A percentile compares a stretch with the other conserved stretches of the same genome.
These are phyloP conservation scores for Hapalemur alaotrensis DNA, from an alignment of 2,797 vertebrate species.

Conservation along the genomic window DNA sequence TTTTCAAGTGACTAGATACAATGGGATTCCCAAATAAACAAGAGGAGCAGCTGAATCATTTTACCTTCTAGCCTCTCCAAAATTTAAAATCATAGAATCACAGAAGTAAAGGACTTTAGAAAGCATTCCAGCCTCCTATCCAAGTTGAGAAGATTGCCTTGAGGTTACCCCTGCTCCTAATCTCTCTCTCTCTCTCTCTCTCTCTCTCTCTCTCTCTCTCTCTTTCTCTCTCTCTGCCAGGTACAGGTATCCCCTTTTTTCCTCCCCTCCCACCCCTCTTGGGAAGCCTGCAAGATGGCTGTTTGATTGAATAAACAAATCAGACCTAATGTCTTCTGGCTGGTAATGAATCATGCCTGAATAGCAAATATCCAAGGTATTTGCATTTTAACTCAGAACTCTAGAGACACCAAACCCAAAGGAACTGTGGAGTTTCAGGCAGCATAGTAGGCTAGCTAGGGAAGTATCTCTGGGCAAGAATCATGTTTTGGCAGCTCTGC, in stretches of 20 bases:
- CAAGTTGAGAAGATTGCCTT: not conserved
- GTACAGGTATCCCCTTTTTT: not conserved
- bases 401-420: not conserved
- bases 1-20: not conserved
- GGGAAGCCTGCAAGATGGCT: not conserved
- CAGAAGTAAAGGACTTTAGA: not conserved
- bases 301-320: slow-evolving; percentile 44
- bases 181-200: not conserved
- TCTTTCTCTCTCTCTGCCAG: not conserved
- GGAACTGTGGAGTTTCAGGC: not conserved
- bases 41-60: not conserved
- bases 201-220: not conserved
- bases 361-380: not conserved
- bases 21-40: slow-evolving; percentile 12
- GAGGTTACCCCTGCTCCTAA: not conserved
- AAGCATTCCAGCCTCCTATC: not conserved
- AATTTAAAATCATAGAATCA: not conserved
- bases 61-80: not conserved
- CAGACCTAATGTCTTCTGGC: slow-evolving; percentile 35
- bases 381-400: slow-evolving; percentile 45
- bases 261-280: not conserved
- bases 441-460: not conserved
- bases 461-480: not conserved
- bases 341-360: not conserved
- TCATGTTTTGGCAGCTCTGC: not conserved